Percentiles rank a stretch among this genome's conserved stretches.
Evolutionary conservation across 2,113 vertebrate genomes (phyloP).

Genomic region (Alosa alosa): DNA sequence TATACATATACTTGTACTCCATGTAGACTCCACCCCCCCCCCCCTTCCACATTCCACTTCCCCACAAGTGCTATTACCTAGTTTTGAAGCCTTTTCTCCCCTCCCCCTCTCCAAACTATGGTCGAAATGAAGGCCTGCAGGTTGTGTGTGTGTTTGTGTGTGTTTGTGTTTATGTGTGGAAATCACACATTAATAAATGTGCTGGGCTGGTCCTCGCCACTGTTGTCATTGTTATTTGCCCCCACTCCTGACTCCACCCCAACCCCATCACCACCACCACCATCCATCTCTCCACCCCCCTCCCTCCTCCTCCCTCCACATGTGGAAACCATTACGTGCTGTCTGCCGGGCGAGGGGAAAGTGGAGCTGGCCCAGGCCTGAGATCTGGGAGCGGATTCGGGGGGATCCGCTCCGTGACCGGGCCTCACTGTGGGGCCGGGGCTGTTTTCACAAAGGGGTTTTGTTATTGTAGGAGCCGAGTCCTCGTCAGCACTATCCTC

Average conservation of each 20-base stretch:
- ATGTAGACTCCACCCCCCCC: conserved; percentile 26
- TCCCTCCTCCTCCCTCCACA: conserved; percentile 55
- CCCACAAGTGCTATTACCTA: not conserved
- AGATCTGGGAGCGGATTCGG: conserved; percentile 42
- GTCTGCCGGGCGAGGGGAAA: conserved; percentile 72
- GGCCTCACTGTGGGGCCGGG: conserved; percentile 45
- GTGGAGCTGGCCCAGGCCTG: conserved; percentile 53
- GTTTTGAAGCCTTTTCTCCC: not conserved
- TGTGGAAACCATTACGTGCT: conserved; percentile 79
- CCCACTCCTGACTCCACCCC: conserved; percentile 9
- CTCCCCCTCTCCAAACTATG: not conserved
- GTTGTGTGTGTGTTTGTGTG: not conserved
- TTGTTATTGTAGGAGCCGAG: conserved; percentile 68
- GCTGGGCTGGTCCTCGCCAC: conserved; percentile 35
- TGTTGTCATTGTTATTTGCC: conserved; percentile 49
- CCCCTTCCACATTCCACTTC: not conserved
- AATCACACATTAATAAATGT: conserved; percentile 47
- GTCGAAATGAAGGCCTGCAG: not conserved
- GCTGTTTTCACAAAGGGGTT: conserved; percentile 62
- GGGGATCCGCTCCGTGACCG: conserved; percentile 47
- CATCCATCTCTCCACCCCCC: not conserved
- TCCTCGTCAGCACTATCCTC: conserved; percentile 15
- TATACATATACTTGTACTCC: conserved; percentile 16
- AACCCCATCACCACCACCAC: not conserved
- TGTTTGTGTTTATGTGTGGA: conserved; percentile 22